Conservation (phyloP, 2,888 invertebrate genomes). For the Sycophila texana region DNA sequence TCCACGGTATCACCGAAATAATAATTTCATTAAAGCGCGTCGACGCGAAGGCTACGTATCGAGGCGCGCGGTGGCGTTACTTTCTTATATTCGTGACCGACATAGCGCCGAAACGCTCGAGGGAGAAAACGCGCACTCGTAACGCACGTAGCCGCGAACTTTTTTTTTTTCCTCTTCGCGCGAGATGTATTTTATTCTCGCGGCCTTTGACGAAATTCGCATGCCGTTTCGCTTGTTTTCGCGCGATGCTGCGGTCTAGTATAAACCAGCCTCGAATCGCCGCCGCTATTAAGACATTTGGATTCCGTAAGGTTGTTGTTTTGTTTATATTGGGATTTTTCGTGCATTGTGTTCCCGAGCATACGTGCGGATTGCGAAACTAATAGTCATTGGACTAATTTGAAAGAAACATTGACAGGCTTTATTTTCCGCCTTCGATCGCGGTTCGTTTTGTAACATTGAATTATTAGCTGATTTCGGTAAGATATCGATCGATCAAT, state of each 20-base stretch:
- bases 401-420: too few species aligned
- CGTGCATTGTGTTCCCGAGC: too few species aligned
- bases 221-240: slow-evolving; percentile 13
- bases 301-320: too few species aligned
- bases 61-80: slow-evolving; percentile 3
- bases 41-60: slow-evolving; percentile 37
- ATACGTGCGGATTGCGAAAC: too few species aligned
- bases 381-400: too few species aligned
- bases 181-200: background rate
- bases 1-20: slow-evolving; percentile 1
- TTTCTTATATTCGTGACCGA: slow-evolving; percentile 48
- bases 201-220: slow-evolving; percentile 2
- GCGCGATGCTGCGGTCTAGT: background rate
- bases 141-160: background rate
- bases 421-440: too few species aligned
- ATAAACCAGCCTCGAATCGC: too few species aligned
- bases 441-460: too few species aligned
- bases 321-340: too few species aligned
- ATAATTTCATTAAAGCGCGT: slow-evolving; percentile 45
- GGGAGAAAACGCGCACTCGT: slow-evolving; percentile 28
- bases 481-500: too few species aligned
- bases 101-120: slow-evolving; percentile 30
- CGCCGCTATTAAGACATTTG: too few species aligned
- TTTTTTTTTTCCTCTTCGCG: background rate
- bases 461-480: too few species aligned